These are phyloP conservation scores for Exaiptasia diaphana DNA, from an alignment of 64 coral and sea anemone species.

Conservation along the genomic window DNA sequence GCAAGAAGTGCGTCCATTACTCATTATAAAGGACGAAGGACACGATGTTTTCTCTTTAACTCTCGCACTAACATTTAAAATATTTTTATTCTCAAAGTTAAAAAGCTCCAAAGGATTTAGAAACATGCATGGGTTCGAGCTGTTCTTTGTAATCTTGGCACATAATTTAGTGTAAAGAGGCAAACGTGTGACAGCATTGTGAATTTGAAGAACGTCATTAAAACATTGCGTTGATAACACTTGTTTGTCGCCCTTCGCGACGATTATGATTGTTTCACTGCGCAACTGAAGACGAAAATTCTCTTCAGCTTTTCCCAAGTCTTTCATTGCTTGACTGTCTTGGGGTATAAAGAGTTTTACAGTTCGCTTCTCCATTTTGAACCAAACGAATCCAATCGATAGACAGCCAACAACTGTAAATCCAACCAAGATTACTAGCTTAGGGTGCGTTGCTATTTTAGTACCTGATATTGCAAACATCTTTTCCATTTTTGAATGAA, in stretches of 20 bases:
- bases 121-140: conserved; percentile 21
- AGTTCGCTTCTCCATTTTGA: conserved; percentile 59
- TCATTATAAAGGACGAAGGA: conserved; percentile 34
- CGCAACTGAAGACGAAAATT: conserved; percentile 66
- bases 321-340: conserved; percentile 53
- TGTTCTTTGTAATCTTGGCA: neutral
- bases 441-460: conserved; percentile 48
- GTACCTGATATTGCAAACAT: conserved; percentile 40
- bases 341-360: conserved; percentile 70
- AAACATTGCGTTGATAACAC: conserved; percentile 48
- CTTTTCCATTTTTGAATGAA: conserved; percentile 42
- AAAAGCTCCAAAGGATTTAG: conserved; percentile 63
- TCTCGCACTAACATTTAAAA: conserved; percentile 29
- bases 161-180: conserved; percentile 55
- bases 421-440: conserved; percentile 24
- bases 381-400: conserved; percentile 56
- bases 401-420: conserved; percentile 39
- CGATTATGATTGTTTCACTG: conserved; percentile 50
- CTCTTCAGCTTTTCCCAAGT: conserved; percentile 54
- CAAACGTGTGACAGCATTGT: conserved; percentile 21
- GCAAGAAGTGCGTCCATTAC: conserved; percentile 65
- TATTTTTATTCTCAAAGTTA: conserved; percentile 36
- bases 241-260: conserved; percentile 3
- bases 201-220: conserved; percentile 47
- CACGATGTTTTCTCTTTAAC: conserved; percentile 4